Base-by-base conservation (phyloP, 1,140 invertebrate species). In the Drosophila ananassae region DNA sequence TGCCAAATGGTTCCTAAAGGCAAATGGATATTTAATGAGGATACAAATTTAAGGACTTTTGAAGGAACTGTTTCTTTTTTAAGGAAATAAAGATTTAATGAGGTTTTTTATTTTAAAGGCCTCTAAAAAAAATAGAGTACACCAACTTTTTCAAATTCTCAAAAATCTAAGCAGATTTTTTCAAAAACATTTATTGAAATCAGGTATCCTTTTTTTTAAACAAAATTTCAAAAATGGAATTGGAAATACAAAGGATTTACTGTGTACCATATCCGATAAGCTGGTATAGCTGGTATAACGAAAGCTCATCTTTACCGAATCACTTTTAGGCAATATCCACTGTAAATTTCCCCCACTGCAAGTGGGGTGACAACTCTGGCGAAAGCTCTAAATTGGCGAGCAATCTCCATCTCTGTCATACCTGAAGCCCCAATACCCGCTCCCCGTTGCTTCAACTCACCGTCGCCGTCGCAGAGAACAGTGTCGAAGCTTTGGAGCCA, bases 381-480 rank as follows among this genome's bases (percentile, higher is more conserved):
- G n/a, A 63, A 44, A 53, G 59, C 25, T 58, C 5, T 6, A 21
- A 34, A 13, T 62, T 57, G 39, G 39, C 32, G 63, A 46, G 34
- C 54, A 39, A 41, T 60, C 13, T 22, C 32, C 10, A 30, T 54
- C 34, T 56, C 41, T 50, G 12, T 46, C 28, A 12, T 41, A n/a
- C 63, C 34, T 12, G 7, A 2, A n/a, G 32, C 41, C 2, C 39
- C 17, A 17, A 44, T 10, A 10, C 8, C 8, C 32, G 32, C 34
- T 3, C 3, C 34, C 12, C 44, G 10, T 7, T 21, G 55, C 39
- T 32, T n/a, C 46, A 47, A 92, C 92, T 93, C 92, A 95, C 97
- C 97, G 93, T 97, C 97, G 92, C 96, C 97, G 84, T 97, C 96
- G 44, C 95, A 95, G 66, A 97, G 90, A 59, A 97, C 94, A 24